Base-by-base conservation (phyloP, 2,113 vertebrate species). In the Mola mola region DNA sequence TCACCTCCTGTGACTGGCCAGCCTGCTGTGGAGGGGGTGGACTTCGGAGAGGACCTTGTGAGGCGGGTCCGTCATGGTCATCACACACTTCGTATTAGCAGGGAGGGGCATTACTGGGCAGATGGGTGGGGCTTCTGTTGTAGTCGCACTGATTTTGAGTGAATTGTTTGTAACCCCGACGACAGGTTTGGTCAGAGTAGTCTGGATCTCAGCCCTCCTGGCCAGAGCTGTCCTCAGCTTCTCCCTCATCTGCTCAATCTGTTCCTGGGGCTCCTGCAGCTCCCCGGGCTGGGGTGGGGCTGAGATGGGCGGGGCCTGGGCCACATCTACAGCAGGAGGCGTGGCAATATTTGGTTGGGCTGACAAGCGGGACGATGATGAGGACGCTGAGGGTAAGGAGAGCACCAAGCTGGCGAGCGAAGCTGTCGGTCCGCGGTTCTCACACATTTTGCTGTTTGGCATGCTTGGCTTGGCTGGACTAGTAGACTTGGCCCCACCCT, bases 121-220 rank as follows among this genome's bases (percentile, higher is more conserved):
- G 38, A 62, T 26, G 16, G 82, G 67, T 19, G 77, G 70, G 28
- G 67, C 6, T 15, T 16, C 25, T 4, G 37, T 29, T 1, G 34
- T 40, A 0, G 49, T 22, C 1, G 65, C 25, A 1, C 55, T 43
- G 2, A 44, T 13, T 0, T 60, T n/a, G 10, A 40, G 4, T 0
- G 38, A 15, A 17, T 43, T 65, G 16, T 34, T 36, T 4, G 81
- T 78, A 1, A 24, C 41, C 1, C 46, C 21, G 2, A 46, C 17
- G 8, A 41, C 43, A 34, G 66, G 59, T 67, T 87, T 88, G 50
- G 87, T 86, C 26, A 94, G 73, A 6, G 29, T 82, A 0, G 93
- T 91, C 86, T 91, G 92, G 66, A 96, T 91, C 81, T 95, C 92
- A 0, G 93, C 92, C 15, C 90, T 92, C 77, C 92, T 82, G 36